Evolutionary conservation across 92 coral and sea anemone species (phyloP).

Genomic region (Zoanthus sansibaricus): DNA sequence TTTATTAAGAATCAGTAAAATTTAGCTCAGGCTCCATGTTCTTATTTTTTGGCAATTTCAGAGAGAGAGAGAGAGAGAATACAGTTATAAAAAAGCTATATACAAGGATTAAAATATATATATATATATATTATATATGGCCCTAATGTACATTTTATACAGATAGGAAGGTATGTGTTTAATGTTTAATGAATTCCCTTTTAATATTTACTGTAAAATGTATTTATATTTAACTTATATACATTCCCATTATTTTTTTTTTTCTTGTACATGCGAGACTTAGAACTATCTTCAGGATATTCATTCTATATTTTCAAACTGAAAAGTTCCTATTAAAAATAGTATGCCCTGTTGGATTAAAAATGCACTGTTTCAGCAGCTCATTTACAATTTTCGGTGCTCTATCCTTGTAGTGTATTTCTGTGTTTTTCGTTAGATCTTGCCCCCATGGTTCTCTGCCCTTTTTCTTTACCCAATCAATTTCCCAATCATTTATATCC

Average conservation of each 20-base stretch:
- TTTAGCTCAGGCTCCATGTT: too few relatives aligned
- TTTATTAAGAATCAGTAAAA: too few relatives aligned
- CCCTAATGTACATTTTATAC: background rate
- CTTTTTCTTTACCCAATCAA: background rate
- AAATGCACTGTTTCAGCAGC: conserved; percentile 30
- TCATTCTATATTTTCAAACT: background rate
- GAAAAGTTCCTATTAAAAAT: background rate
- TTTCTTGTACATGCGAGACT: background rate
- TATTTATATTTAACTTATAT: background rate
- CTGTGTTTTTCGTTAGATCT: background rate
- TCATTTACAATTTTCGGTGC: conserved; percentile 24
- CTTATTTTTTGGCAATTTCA: too few relatives aligned
- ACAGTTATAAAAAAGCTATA: background rate
- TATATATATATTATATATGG: too few relatives aligned
- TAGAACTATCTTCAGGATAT: background rate
- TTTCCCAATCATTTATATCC: conserved; percentile 10
- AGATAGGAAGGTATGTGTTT: background rate
- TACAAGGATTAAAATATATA: background rate
- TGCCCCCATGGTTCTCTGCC: conserved; percentile 35
- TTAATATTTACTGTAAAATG: background rate
- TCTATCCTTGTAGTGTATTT: conserved; percentile 1
- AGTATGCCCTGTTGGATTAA: too few relatives aligned
- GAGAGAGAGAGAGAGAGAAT: too few relatives aligned
- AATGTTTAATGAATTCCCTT: background rate
- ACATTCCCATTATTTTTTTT: background rate